These are phyloP conservation scores for Morpho helenor DNA, from an alignment of 2,888 invertebrate species.

Conservation along the genomic window DNA sequence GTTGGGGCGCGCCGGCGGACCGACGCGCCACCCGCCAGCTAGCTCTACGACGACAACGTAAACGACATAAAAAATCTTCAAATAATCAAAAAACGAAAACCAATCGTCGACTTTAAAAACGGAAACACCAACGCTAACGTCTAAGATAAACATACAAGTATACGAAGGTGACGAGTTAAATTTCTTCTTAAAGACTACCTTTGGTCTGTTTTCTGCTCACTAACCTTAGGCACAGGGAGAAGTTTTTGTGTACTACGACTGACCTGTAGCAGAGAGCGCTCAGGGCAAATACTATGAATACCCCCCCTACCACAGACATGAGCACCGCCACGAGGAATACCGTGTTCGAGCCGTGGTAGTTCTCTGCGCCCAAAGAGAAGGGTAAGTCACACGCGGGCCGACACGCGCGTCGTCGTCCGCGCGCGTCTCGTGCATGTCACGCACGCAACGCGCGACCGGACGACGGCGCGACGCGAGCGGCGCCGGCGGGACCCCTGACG, in stretches of 20 bases:
- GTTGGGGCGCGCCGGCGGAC: conserved; percentile 66
- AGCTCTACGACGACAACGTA: conserved; percentile 75
- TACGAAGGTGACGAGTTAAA: conserved; percentile 79
- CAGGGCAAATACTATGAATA: conserved; percentile 98
- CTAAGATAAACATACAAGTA: conserved; percentile 78
- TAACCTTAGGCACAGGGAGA: conserved; percentile 99
- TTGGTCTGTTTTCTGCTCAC: conserved; percentile 92
- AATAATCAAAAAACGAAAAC: conserved; percentile 55
- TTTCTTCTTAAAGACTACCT: conserved; percentile 82
- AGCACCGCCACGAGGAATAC: conserved; percentile 98
- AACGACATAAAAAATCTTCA: conserved; percentile 61
- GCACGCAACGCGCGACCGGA: conserved; percentile 41
- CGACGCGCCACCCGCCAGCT: conserved; percentile 67
- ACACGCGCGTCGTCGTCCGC: conserved; percentile 36
- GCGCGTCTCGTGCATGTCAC: conserved; percentile 20
- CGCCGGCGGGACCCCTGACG: conserved; percentile 45
- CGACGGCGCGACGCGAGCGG: conserved; percentile 48
- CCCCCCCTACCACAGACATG: conserved; percentile 99
- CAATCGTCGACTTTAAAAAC: conserved; percentile 72
- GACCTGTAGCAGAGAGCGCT: conserved; percentile 99
- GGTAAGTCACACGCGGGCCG: conserved; percentile 48
- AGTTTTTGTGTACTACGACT: conserved; percentile 99
- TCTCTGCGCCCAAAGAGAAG: conserved; percentile 86
- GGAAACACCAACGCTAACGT: conserved; percentile 77
- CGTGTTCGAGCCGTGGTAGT: conserved; percentile 98